Conservation (phyloP, 2,888 invertebrate genomes). For the Melanostoma scalare region DNA sequence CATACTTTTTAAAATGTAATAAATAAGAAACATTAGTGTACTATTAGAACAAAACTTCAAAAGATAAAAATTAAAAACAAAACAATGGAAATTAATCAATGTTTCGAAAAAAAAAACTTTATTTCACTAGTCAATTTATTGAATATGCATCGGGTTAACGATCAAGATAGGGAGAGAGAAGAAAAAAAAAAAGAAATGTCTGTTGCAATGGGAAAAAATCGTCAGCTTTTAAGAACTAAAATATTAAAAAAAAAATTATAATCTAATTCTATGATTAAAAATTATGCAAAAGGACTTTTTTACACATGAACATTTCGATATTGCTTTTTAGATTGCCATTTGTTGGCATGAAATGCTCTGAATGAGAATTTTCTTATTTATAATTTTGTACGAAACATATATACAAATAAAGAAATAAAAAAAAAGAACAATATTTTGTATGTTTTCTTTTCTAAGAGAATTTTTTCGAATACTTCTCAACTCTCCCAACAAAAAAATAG, state of each 20-base stretch:
- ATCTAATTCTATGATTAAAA: conserved; percentile 41
- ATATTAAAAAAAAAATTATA: conserved; percentile 33
- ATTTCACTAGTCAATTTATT: conserved; percentile 71
- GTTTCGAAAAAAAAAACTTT: conserved; percentile 43
- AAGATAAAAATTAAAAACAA: conserved; percentile 3
- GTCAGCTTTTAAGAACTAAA: conserved; percentile 58
- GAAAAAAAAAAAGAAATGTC: conserved; percentile 2
- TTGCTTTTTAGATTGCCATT: conserved; percentile 52
- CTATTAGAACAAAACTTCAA: conserved; percentile 24
- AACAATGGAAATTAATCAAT: conserved; percentile 16
- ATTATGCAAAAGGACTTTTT: conserved; percentile 36
- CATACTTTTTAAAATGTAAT: conserved; percentile 58
- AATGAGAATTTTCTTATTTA: conserved; percentile 63
- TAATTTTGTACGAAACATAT: conserved; percentile 69
- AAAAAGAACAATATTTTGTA: conserved; percentile 1
- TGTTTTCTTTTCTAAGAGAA: no score
- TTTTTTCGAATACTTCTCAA: no score
- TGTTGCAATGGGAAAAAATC: conserved; percentile 38
- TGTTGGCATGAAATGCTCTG: conserved; percentile 70
- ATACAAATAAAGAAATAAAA: conserved; percentile 63
- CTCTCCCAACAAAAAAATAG: no score
- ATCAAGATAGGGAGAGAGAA: conserved; percentile 12
- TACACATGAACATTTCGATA: conserved; percentile 53
- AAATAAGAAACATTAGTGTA: conserved; percentile 36
- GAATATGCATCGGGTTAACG: conserved; percentile 42